Base-by-base conservation (phyloP, 2,797 vertebrate species). In the Ataeniobius toweri region DNA sequence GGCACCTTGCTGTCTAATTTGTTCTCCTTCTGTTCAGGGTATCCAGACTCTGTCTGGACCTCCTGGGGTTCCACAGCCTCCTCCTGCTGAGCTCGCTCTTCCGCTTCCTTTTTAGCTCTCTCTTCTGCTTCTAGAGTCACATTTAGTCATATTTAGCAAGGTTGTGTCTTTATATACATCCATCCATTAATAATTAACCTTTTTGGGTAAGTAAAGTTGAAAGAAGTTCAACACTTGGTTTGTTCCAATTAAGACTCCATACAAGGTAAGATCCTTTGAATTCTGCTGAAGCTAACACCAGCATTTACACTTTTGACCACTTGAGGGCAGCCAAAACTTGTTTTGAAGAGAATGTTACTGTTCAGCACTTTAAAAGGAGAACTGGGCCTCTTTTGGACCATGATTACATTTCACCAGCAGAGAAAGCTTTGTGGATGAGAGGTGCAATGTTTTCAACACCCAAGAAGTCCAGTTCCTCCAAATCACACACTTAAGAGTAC, bases 111-210 rank as follows among this genome's bases (percentile, higher is more conserved):
- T 86, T 91, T 93, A 65, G 91, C 92, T 83, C 93, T 84, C 91
- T 99, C 98, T 89, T 99, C 97, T 1, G 94, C 93, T 92, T 95
- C 95, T 93, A 82, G 81, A 73, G 84, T 89, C 61, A 88, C 58
- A 87, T 31, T 31, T 31, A 31, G 31, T 31, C 31, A 31, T 46
- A 31, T 59, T 90, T 55, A 82, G 70, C 50, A n/a, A 77, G 24
- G 24, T 22, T 50, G 56, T n/a, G 53, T 70, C 46, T 41, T 63
- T 12, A 71, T 70, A 51, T 77, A 46, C 6, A 53, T 72, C 44
- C 7, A 50, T 75, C 53, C 39, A 71, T 72, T 55, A 16, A 74
- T 48, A 13, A 20, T 50, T 39, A 73, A 0, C 3, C 28, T 75
- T 46, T 83, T 51, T 51, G 75, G 72, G 46, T 31, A 28, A 71